These are phyloP conservation scores for Macaria notata DNA, from an alignment of 2,888 invertebrate genomes.

Conservation along the genomic window DNA sequence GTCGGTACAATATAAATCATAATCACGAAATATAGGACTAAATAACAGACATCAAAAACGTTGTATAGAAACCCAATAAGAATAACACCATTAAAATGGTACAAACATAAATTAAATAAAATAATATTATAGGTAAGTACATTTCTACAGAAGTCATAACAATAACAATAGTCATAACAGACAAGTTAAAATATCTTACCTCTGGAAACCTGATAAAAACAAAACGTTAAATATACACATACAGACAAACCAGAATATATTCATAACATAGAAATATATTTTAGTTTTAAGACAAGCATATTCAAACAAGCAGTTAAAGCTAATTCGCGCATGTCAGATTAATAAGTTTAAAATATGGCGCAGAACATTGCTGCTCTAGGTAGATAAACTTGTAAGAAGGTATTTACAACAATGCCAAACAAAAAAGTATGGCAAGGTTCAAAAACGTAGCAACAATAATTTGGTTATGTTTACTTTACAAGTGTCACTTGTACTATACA, in stretches of 20 bases:
- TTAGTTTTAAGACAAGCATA: constrained; percentile 35
- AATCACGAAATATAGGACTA: too few relatives aligned
- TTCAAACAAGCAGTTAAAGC: constrained; percentile 32
- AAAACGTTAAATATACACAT: constrained; percentile 37
- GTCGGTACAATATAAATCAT: too few relatives aligned
- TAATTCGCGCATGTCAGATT: constrained; percentile 5
- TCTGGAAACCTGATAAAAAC: constrained; percentile 73
- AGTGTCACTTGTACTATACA: too few relatives aligned
- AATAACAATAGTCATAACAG: constrained; percentile 37
- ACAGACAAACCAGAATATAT: constrained; percentile 28
- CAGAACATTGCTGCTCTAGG: background rate
- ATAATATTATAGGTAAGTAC: constrained; percentile 21
- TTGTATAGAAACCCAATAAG: too few relatives aligned
- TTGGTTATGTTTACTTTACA: too few relatives aligned
- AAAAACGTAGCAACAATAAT: too few relatives aligned
- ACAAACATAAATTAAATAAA: constrained; percentile 47
- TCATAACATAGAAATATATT: constrained; percentile 24
- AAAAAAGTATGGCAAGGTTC: too few relatives aligned
- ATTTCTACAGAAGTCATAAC: constrained; percentile 38
- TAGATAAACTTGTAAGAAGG: too few relatives aligned
- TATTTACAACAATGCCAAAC: too few relatives aligned
- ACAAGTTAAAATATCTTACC: constrained; percentile 73
- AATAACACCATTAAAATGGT: constrained; percentile 23
- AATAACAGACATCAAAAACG: too few relatives aligned
- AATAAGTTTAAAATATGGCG: background rate